Conservation (phyloP, 2,797 vertebrate species). For the Coregonus suidteri region DNA sequence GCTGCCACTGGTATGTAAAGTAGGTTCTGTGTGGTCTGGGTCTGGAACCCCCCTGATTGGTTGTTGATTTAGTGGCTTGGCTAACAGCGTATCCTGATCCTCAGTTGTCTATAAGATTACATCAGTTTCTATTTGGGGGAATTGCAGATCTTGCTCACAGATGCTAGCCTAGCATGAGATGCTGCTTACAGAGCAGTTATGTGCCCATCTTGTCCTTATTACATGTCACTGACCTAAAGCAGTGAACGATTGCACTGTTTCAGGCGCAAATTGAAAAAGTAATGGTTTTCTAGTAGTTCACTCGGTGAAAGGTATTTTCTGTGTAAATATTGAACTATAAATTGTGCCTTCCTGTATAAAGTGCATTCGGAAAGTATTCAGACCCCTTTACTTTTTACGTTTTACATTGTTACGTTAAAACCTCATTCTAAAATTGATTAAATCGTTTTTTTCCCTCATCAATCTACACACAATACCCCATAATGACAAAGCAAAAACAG, state of each 20-base stretch:
- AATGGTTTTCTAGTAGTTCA: neutral
- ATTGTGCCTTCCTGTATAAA: too few relatives aligned
- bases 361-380: too few relatives aligned
- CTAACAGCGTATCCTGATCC: neutral
- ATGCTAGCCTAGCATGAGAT: constrained; percentile 58
- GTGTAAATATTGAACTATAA: too few relatives aligned
- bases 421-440: too few relatives aligned
- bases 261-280: neutral
- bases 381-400: too few relatives aligned
- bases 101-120: neutral
- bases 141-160: constrained; percentile 41
- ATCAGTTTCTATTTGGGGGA: constrained; percentile 18
- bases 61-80: neutral
- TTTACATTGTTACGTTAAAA: too few relatives aligned
- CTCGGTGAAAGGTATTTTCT: too few relatives aligned
- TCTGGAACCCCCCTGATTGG: neutral
- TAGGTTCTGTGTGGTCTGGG: neutral
- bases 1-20: neutral
- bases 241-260: neutral
- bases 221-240: neutral
- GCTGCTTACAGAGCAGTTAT: constrained; percentile 54
- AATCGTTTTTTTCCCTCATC: too few relatives aligned
- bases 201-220: neutral
- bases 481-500: too few relatives aligned
- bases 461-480: too few relatives aligned